These are phyloP conservation scores for Xiphias gladius DNA, from an alignment of 2,113 vertebrate species.

Conservation along the genomic window DNA sequence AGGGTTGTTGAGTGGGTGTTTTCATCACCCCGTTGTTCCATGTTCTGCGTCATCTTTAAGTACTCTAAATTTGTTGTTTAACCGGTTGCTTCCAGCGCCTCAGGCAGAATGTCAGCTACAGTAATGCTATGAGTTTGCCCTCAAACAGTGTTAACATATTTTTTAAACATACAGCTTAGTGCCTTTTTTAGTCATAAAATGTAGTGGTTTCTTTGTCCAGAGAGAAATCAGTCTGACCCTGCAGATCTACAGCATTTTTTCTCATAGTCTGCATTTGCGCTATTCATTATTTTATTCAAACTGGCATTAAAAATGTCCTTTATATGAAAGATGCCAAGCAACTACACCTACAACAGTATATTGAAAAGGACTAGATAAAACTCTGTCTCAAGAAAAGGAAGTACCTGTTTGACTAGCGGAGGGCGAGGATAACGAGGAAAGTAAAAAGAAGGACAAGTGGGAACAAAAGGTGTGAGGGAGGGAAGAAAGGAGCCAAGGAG, in stretches of 20 bases:
- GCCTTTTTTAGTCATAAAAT: neutral
- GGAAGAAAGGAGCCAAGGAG: slow-evolving; percentile 65
- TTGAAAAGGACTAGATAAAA: neutral
- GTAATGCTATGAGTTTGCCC: neutral
- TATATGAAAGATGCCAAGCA: neutral
- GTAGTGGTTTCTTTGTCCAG: neutral
- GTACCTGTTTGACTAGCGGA: slow-evolving; percentile 4
- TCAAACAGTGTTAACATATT: neutral
- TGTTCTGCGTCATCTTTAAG: neutral
- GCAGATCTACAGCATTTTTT: neutral
- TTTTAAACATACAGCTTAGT: neutral
- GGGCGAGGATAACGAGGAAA: slow-evolving; percentile 9
- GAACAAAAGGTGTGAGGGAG: slow-evolving; percentile 36
- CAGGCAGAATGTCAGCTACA: slow-evolving; percentile 15
- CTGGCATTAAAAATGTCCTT: neutral
- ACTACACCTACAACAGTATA: neutral
- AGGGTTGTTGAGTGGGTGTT: neutral
- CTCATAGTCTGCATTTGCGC: neutral
- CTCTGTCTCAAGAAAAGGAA: neutral
- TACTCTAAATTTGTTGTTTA: slow-evolving; percentile 23
- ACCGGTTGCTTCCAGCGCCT: slow-evolving; percentile 38
- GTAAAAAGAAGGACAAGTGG: slow-evolving; percentile 33
- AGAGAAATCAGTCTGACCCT: neutral
- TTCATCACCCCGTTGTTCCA: neutral
- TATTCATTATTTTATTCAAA: neutral